These are phyloP conservation scores for Scatophagus argus DNA, from an alignment of 2,113 vertebrate genomes.

Conservation along the genomic window DNA sequence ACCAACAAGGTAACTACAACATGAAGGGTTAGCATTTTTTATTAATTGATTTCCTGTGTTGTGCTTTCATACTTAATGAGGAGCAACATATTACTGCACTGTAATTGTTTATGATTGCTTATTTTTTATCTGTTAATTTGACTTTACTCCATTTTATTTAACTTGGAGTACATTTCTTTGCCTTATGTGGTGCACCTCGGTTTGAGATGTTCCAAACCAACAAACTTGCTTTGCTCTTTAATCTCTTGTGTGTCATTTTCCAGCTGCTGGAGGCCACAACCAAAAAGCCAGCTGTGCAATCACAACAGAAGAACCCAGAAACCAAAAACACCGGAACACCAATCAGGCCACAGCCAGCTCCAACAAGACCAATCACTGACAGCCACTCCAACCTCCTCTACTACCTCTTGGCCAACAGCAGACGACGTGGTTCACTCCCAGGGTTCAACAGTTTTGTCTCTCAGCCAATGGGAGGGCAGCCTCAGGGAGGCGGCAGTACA, in stretches of 20 bases:
- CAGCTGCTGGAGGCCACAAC: slow-evolving; percentile 15
- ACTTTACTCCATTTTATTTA: no score
- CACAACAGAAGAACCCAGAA: background rate
- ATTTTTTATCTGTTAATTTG: no score
- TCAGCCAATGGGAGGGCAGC: slow-evolving; percentile 19
- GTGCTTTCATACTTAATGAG: no score
- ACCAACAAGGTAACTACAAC: slow-evolving; percentile 24
- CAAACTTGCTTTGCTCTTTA: no score
- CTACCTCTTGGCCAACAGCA: slow-evolving; percentile 34
- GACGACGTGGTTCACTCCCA: background rate
- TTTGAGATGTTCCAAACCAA: no score
- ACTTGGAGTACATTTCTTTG: no score
- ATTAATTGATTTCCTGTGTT: no score
- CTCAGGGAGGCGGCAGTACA: background rate
- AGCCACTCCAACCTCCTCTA: slow-evolving; percentile 15
- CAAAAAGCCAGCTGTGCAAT: background rate
- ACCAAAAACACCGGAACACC: background rate
- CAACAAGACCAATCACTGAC: slow-evolving; percentile 1
- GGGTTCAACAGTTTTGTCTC: background rate
- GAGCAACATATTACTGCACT: no score
- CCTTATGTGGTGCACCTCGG: no score
- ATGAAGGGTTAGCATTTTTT: background rate
- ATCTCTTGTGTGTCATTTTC: background rate
- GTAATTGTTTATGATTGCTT: no score
- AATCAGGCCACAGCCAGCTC: slow-evolving; percentile 18